A percentile compares a stretch with the other conserved stretches of the same genome.
Evolutionary conservation across 2,113 vertebrate species (phyloP).

Genomic region (Melanerpes formicivorus): DNA sequence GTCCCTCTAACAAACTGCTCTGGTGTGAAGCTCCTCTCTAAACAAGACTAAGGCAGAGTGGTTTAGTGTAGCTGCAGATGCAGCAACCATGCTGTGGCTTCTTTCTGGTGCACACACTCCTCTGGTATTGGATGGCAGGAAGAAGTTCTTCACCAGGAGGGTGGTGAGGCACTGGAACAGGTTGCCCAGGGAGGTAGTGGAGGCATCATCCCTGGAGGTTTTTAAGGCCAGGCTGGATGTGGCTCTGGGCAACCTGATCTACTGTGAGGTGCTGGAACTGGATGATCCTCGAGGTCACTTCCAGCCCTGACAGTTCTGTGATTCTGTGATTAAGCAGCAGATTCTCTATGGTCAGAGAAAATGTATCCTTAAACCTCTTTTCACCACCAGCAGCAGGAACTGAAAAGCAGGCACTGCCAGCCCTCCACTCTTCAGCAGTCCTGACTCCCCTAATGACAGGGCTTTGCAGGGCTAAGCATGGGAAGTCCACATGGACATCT

Average conservation of each 20-base stretch:
- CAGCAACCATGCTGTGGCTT: neutral
- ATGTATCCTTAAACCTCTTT: neutral
- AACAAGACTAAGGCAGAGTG: neutral
- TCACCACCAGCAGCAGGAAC: accelerated
- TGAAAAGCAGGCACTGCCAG: neutral
- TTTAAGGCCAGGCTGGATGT: too few species aligned
- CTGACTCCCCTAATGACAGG: neutral
- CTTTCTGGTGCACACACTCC: accelerated
- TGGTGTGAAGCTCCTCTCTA: neutral
- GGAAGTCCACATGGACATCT: neutral
- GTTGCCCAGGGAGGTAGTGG: too few species aligned
- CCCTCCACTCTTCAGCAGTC: neutral
- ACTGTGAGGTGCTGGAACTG: too few species aligned
- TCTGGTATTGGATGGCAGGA: neutral
- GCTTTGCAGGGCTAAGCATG: neutral
- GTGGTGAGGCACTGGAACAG: too few species aligned
- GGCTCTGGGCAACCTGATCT: too few species aligned
- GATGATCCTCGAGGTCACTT: too few species aligned
- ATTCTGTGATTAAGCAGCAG: neutral
- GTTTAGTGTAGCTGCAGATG: neutral
- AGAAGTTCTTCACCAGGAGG: too few species aligned
- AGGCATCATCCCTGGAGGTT: too few species aligned
- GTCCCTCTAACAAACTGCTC: neutral
- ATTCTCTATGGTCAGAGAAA: neutral
- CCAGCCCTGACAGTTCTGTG: too few species aligned